Conservation (phyloP, 2,113 vertebrate genomes). For the Mus spicilegus region DNA sequence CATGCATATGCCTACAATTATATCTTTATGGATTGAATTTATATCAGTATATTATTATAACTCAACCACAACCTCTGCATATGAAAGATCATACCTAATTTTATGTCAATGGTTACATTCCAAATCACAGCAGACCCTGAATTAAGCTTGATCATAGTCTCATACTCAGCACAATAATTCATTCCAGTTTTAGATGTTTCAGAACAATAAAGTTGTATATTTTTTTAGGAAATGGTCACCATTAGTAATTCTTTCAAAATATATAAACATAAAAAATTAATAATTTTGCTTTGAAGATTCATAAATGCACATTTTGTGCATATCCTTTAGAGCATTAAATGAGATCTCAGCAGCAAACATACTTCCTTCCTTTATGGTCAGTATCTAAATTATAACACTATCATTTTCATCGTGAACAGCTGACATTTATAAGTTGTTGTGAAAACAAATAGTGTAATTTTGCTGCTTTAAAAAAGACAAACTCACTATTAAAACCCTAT, state of each 20-base stretch:
- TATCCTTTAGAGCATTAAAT: neutral
- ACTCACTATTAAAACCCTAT: neutral
- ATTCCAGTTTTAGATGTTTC: neutral
- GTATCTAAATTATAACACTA: slow-evolving; percentile 59
- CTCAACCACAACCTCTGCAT: neutral
- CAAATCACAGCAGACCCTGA: neutral
- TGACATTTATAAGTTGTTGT: slow-evolving; percentile 49
- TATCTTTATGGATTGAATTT: neutral
- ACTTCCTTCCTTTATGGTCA: neutral
- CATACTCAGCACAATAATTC: neutral
- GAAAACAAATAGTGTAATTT: slow-evolving; percentile 60
- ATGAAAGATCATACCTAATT: neutral
- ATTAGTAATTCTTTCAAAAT: slow-evolving; percentile 3
- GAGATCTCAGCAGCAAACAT: neutral
- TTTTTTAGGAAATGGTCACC: neutral
- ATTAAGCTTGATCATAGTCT: neutral
- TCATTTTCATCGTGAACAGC: slow-evolving; percentile 44
- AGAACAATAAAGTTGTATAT: neutral
- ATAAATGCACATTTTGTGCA: neutral
- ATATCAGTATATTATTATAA: slow-evolving; percentile 4
- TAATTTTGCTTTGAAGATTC: neutral
- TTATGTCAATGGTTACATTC: neutral
- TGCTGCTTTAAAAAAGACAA: slow-evolving; percentile 57
- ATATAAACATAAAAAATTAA: slow-evolving; percentile 13
- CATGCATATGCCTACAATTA: neutral